Percentiles rank a stretch among this genome's conserved stretches.
Evolutionary conservation across 2,888 invertebrate genomes (phyloP).

Genomic region (Rotaria magnacalcarata): DNA sequence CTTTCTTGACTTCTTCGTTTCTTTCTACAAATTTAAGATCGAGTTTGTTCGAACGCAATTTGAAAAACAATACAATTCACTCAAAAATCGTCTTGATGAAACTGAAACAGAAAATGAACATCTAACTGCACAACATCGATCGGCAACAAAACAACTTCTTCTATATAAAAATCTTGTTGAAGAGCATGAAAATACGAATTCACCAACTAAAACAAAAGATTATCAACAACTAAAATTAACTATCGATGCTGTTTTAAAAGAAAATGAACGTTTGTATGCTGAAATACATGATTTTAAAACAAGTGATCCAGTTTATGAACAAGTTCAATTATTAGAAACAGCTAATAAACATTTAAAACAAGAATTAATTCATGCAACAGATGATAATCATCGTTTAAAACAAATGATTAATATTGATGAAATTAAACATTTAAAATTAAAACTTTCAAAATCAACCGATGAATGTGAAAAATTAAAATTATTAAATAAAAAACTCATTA

Average conservation of each 20-base stretch:
- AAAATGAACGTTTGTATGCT: not conserved
- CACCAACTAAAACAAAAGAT: not conserved
- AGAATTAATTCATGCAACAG: not conserved
- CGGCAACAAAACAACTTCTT: not conserved
- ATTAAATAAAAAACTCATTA: not conserved
- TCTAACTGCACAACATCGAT: not conserved
- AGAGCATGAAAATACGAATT: not conserved
- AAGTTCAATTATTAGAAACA: conserved; percentile 29
- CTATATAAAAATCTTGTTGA: conserved; percentile 11
- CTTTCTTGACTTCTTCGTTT: not conserved
- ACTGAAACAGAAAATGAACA: not conserved
- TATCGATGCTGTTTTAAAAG: not conserved
- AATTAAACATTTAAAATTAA: not conserved
- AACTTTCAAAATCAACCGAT: not conserved
- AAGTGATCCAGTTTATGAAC: conserved; percentile 35
- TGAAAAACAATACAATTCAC: not conserved
- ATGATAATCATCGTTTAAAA: not conserved
- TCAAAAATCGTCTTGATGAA: not conserved
- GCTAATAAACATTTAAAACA: not conserved
- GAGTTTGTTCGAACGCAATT: not conserved
- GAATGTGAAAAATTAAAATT: not conserved
- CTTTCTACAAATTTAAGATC: not conserved
- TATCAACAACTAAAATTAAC: conserved; percentile 11
- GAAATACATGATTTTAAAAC: conserved; percentile 28
- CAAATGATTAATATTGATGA: not conserved